phyloP scores from a whole-genome alignment of 2,113 vertebrate genomes.

The Oxyura jamaicensis region DNA sequence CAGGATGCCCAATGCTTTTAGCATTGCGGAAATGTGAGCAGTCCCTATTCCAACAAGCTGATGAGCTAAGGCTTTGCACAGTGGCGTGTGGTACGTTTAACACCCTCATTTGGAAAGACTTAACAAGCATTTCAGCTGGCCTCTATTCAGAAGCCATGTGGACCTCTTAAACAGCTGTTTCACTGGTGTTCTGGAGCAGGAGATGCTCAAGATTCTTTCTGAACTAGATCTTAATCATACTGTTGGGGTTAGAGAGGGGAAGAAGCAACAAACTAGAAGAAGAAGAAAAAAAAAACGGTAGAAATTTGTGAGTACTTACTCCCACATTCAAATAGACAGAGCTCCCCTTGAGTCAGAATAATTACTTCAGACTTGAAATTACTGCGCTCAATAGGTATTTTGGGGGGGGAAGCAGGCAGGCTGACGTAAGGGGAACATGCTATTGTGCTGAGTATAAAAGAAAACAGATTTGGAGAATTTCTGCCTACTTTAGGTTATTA shows the following conservation, averaged over 20 bases:
- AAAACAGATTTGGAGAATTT: background rate
- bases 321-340: background rate
- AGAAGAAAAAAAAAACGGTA: background rate
- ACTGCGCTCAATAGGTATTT: background rate
- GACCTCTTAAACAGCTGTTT: background rate
- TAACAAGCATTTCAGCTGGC: background rate
- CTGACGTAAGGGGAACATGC: background rate
- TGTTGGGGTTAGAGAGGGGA: background rate
- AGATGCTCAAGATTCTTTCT: background rate
- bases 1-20: background rate
- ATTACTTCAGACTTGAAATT: background rate
- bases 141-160: background rate
- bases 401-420: background rate
- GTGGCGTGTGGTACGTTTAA: background rate
- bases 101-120: background rate
- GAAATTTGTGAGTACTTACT: background rate
- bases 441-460: background rate
- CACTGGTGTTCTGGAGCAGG: background rate
- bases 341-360: background rate
- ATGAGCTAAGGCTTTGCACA: background rate
- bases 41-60: background rate
- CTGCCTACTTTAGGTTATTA: background rate
- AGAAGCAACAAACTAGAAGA: background rate
- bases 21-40: background rate
- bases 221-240: rapidly evolving